Percentiles rank a stretch among this genome's conserved stretches.
phyloP scores from a whole-genome alignment of 2,113 vertebrate species.

The Callocephalon fimbriatum region DNA sequence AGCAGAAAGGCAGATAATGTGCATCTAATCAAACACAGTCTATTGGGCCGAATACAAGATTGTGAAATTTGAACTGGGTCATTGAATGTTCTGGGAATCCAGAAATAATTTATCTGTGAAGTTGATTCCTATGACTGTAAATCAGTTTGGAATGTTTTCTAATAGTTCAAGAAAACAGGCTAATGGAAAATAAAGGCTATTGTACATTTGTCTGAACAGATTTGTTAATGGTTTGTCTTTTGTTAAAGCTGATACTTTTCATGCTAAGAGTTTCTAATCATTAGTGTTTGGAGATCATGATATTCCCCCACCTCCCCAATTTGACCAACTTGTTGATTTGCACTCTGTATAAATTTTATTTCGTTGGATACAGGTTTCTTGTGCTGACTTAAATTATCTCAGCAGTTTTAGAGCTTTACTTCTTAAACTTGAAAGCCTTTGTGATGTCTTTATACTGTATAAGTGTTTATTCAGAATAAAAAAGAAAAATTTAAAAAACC shows the following conservation, averaged over 20 bases:
- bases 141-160: conserved; percentile 59
- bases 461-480: neutral
- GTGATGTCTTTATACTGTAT: neutral
- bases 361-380: neutral
- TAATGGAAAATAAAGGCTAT: neutral
- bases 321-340: neutral
- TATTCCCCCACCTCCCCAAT: fast-evolving
- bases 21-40: conserved; percentile 58
- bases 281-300: neutral
- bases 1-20: conserved; percentile 43
- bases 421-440: neutral
- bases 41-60: conserved; percentile 39
- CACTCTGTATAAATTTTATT: neutral
- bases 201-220: neutral
- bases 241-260: neutral
- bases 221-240: neutral
- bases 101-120: conserved; percentile 45
- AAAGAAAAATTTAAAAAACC: neutral
- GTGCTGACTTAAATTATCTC: neutral
- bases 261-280: neutral
- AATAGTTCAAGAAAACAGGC: conserved; percentile 27
- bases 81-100: conserved; percentile 44
- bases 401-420: neutral
- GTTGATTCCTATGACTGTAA: conserved; percentile 40
- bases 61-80: conserved; percentile 62